Conservation (phyloP, 2,888 invertebrate species). For the Zele albiditarsus region DNA sequence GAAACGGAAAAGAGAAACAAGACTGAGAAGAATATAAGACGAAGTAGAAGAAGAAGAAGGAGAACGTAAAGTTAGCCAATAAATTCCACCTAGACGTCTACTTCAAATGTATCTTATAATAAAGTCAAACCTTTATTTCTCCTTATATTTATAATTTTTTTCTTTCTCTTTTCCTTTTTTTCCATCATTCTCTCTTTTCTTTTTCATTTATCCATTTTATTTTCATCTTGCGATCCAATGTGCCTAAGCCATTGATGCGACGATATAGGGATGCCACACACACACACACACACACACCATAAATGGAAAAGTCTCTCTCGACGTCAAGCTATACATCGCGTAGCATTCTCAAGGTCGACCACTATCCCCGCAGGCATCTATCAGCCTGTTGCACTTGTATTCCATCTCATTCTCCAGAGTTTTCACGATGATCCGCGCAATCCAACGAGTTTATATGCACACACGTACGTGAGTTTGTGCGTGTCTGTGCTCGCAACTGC, state of each 20-base stretch:
- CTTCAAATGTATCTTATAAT: slow-evolving; percentile 24
- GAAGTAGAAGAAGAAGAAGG: slow-evolving; percentile 2
- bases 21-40: neutral
- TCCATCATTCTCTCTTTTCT: neutral
- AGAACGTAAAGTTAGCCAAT: slow-evolving; percentile 6
- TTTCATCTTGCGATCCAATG: slow-evolving; percentile 3
- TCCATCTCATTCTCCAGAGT: slow-evolving; percentile 45
- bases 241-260: slow-evolving; percentile 30
- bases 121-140: slow-evolving; percentile 22
- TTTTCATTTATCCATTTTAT: slow-evolving; percentile 28
- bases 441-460: neutral
- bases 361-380: slow-evolving; percentile 51
- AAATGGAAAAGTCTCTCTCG: slow-evolving; percentile 31
- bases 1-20: neutral
- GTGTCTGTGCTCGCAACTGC: slow-evolving; percentile 51
- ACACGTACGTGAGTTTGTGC: neutral
- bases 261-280: slow-evolving; percentile 29
- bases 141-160: slow-evolving; percentile 8
- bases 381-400: slow-evolving; percentile 44
- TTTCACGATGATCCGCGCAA: slow-evolving; percentile 24
- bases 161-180: neutral
- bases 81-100: slow-evolving; percentile 21
- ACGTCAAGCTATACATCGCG: slow-evolving; percentile 54
- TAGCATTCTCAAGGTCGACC: slow-evolving; percentile 69
- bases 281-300: slow-evolving; percentile 27